phyloP scores from a whole-genome alignment of 1,140 invertebrate species.

The Ostrea edulis region DNA sequence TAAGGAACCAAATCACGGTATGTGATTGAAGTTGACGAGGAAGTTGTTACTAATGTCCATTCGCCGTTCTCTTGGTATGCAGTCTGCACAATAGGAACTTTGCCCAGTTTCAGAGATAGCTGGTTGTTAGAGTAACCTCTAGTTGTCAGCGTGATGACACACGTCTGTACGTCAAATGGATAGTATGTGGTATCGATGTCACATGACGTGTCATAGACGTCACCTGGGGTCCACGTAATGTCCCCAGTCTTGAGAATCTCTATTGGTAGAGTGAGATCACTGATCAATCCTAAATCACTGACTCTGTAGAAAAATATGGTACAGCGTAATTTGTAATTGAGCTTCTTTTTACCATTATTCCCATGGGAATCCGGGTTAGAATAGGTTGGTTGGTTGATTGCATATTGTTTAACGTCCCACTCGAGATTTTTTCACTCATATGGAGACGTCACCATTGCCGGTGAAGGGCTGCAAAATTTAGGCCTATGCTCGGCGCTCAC shows the following conservation, averaged over 20 bases:
- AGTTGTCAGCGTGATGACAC: conserved; percentile 78
- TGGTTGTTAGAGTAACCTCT: conserved; percentile 58
- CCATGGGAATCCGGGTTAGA: no score
- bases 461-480: no score
- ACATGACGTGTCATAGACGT: conserved; percentile 85
- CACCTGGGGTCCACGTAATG: conserved; percentile 58
- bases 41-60: conserved; percentile 21
- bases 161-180: conserved; percentile 87
- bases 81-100: not conserved
- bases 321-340: not conserved
- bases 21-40: not conserved
- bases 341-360: no score
- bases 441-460: no score
- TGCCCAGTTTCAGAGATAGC: conserved; percentile 33
- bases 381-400: no score
- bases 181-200: conserved; percentile 90
- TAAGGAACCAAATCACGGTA: not conserved
- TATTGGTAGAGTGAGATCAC: not conserved
- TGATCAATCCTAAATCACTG: conserved; percentile 36
- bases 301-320: not conserved
- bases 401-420: no score
- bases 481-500: no score
- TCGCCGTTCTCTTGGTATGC: conserved; percentile 46
- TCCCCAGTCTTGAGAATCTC: conserved; percentile 35
- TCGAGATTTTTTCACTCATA: no score